Evolutionary conservation across 2,888 invertebrate genomes (phyloP).

Genomic region (Tenthredo livida): DNA sequence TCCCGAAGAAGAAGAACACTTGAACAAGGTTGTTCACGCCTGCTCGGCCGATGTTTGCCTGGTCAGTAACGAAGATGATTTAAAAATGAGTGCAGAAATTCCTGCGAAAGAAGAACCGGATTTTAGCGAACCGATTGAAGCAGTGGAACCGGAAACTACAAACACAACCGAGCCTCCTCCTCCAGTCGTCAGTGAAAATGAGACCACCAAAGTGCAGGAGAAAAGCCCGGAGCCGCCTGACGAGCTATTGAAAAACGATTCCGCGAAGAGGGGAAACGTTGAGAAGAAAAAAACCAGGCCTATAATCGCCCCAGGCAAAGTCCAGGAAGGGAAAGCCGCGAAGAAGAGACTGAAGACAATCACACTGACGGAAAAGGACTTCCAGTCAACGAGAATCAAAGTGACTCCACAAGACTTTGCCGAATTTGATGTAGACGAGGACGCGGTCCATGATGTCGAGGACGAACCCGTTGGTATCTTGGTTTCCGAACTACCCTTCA

Average conservation of each 20-base stretch:
- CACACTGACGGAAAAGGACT: slow-evolving; percentile 67
- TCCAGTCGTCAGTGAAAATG: not conserved
- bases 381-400: slow-evolving; percentile 57
- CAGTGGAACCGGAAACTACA: slow-evolving; percentile 3
- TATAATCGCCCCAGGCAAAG: slow-evolving; percentile 16
- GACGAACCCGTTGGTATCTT: slow-evolving; percentile 63
- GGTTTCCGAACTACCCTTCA: slow-evolving; percentile 70
- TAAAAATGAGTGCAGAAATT: not conserved
- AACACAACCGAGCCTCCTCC: not conserved
- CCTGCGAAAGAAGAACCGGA: not conserved
- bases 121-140: not conserved
- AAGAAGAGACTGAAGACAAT: slow-evolving; percentile 63
- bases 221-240: not conserved
- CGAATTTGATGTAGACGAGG: slow-evolving; percentile 69
- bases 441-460: slow-evolving; percentile 51
- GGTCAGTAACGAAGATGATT: slow-evolving; percentile 10
- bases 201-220: not conserved
- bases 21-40: not conserved
- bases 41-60: slow-evolving; percentile 30
- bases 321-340: slow-evolving; percentile 31
- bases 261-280: slow-evolving; percentile 21
- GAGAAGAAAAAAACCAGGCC: not conserved
- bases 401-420: slow-evolving; percentile 68
- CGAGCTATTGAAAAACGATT: slow-evolving; percentile 21
- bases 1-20: slow-evolving; percentile 40